A percentile compares a stretch with the other conserved stretches of the same genome.
phyloP scores from a whole-genome alignment of 2,888 invertebrate genomes.

The Noctuana brunneofusca region DNA sequence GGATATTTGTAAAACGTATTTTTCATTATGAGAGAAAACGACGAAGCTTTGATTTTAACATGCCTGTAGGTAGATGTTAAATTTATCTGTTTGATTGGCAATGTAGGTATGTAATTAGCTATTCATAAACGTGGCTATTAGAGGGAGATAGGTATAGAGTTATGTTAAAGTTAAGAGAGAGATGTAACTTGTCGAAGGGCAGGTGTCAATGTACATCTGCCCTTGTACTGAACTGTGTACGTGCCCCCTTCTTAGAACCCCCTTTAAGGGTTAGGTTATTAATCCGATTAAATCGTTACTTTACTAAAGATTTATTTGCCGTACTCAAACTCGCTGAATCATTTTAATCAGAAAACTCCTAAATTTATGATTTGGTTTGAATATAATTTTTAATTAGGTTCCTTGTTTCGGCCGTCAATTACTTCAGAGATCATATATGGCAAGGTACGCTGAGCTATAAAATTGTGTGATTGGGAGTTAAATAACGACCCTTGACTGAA shows the following conservation, averaged over 20 bases:
- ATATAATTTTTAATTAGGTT: not conserved
- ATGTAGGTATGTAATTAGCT: conserved; percentile 44
- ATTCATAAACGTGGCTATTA: conserved; percentile 47
- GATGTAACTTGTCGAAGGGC: conserved; percentile 60
- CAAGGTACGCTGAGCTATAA: not conserved
- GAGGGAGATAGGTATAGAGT: conserved; percentile 45
- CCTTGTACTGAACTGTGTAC: conserved; percentile 55
- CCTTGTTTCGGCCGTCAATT: not conserved
- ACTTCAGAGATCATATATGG: not conserved
- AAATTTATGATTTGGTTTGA: not conserved
- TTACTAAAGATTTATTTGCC: not conserved
- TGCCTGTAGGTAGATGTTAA: conserved; percentile 36
- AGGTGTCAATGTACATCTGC: conserved; percentile 75
- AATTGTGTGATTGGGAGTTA: not conserved
- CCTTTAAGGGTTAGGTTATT: conserved; percentile 41
- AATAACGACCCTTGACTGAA: not conserved
- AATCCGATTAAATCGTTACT: conserved; percentile 19
- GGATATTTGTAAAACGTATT: conserved; percentile 25
- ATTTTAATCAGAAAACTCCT: not conserved
- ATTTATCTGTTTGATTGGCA: conserved; percentile 44
- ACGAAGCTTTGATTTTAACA: conserved; percentile 36
- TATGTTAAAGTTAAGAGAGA: conserved; percentile 52
- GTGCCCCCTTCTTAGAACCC: conserved; percentile 50
- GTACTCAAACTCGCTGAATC: not conserved
- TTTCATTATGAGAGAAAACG: conserved; percentile 35